Conservation (phyloP, 1,140 invertebrate species). For the Hypothenemus hampei region DNA sequence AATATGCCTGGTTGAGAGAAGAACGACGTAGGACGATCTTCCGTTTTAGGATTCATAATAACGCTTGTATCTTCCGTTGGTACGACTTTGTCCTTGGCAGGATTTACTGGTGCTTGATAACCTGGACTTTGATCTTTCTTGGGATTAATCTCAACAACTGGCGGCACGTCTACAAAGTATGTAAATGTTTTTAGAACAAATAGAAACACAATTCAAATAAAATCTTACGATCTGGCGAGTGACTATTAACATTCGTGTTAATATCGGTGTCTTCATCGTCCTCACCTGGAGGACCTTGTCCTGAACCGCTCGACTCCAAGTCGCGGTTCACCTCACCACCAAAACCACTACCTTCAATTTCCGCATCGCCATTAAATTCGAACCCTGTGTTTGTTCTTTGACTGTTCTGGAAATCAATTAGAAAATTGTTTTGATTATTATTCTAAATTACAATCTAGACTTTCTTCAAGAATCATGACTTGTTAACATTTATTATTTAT, state of each 20-base stretch:
- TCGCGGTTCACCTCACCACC: slow-evolving; percentile 53
- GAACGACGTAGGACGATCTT: slow-evolving; percentile 81
- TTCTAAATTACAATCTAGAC: too few species aligned
- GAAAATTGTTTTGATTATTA: too few species aligned
- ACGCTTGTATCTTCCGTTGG: slow-evolving; percentile 40
- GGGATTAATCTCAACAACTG: slow-evolving; percentile 1
- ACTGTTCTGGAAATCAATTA: slow-evolving; percentile 30
- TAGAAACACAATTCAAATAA: background rate
- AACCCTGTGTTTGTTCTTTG: slow-evolving; percentile 28
- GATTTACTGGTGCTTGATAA: background rate
- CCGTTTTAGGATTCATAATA: slow-evolving; percentile 73
- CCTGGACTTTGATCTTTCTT: slow-evolving; percentile 8
- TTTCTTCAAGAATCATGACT: too few species aligned
- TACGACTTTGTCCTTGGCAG: slow-evolving; percentile 11
- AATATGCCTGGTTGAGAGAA: slow-evolving; percentile 92
- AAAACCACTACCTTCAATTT: slow-evolving; percentile 49
- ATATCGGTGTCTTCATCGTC: slow-evolving; percentile 30
- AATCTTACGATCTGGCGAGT: slow-evolving; percentile 1
- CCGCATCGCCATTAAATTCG: slow-evolving; percentile 45
- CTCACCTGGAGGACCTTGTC: slow-evolving; percentile 64
- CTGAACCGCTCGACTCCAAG: slow-evolving; percentile 62
- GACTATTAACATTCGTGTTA: slow-evolving; percentile 2
- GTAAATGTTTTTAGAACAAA: background rate
- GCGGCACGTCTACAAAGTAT: too few species aligned
- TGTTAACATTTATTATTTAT: too few species aligned